Conservation (phyloP, 2,113 vertebrate species). For the Benitochromis conjunctus region DNA sequence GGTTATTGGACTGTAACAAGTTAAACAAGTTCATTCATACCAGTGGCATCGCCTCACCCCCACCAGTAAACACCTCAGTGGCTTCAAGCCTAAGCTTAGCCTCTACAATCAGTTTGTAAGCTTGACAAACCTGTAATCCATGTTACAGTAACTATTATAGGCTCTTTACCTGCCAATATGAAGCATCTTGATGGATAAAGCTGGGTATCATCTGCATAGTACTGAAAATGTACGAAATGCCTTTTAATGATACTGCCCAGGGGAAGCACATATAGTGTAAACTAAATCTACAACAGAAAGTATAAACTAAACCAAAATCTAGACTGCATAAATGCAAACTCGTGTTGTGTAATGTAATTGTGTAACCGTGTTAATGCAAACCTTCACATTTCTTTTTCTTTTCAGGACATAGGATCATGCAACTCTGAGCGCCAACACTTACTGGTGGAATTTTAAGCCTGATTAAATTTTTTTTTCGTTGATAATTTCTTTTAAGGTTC, state of each 20-base stretch:
- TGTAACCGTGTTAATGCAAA: neutral
- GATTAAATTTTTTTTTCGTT: neutral
- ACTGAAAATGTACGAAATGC: neutral
- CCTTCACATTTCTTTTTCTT: no score
- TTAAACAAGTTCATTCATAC: no score
- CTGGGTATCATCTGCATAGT: neutral
- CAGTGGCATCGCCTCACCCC: no score
- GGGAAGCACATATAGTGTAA: neutral
- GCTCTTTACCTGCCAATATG: neutral
- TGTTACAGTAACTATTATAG: neutral
- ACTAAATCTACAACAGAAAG: neutral
- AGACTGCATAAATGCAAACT: neutral
- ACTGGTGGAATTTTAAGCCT: rapidly evolving
- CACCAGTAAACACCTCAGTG: no score
- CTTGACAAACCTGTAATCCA: neutral
- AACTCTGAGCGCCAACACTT: neutral
- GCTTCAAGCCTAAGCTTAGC: no score
- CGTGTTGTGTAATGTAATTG: neutral
- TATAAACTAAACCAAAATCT: neutral
- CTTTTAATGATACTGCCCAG: neutral
- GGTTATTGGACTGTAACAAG: no score
- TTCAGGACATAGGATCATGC: no score
- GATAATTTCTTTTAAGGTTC: neutral
- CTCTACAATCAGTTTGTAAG: no score
- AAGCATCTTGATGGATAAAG: neutral